Evolutionary conservation across 2,113 vertebrate species (phyloP).

Genomic region (Albula goreensis): DNA sequence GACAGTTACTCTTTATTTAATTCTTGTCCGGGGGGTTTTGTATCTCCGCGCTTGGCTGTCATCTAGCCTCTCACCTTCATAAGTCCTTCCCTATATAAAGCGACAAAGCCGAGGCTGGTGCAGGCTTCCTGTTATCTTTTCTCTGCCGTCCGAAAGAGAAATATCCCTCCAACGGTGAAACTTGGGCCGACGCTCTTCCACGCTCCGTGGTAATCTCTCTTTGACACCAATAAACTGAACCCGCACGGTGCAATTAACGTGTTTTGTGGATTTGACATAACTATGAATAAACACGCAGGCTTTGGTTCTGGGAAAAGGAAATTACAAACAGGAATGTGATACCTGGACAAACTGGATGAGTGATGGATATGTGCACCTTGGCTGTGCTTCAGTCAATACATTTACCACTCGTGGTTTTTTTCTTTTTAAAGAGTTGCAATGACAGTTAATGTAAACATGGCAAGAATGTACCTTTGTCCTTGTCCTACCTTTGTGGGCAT

Average conservation of each 20-base stretch:
- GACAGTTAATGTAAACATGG: no score
- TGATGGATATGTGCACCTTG: no score
- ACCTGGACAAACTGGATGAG: no score
- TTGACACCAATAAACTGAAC: background rate
- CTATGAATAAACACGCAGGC: no score
- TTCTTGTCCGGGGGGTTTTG: conserved; percentile 62
- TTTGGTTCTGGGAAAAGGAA: no score
- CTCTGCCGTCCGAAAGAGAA: background rate
- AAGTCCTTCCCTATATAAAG: background rate
- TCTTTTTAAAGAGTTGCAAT: no score
- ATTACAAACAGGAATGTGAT: no score
- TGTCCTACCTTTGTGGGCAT: no score
- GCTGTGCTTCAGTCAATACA: no score
- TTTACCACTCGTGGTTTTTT: no score
- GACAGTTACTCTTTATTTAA: conserved; percentile 99
- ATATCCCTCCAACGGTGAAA: background rate
- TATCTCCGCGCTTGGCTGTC: background rate
- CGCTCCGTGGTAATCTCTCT: background rate
- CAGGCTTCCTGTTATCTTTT: background rate
- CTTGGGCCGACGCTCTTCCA: background rate
- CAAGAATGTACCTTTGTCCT: no score
- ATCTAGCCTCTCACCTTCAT: background rate
- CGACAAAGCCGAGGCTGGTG: background rate
- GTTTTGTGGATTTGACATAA: background rate
- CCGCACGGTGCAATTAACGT: background rate